Conservation (phyloP, 1,140 invertebrate species). For the Drosophila nigromelanica region DNA sequence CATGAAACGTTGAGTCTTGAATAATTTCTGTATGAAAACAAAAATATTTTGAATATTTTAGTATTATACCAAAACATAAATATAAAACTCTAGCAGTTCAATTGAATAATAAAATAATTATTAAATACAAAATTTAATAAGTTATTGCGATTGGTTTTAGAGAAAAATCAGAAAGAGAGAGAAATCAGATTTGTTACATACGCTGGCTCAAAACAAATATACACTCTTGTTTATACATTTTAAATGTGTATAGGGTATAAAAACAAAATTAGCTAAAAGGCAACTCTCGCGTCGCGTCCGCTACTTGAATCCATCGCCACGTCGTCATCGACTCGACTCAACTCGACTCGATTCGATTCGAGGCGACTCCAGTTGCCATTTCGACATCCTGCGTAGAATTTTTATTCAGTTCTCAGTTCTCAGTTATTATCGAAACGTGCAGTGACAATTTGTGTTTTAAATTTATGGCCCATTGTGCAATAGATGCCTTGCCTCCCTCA, state of each 20-base stretch:
- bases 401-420: conserved; percentile 40
- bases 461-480: conserved; percentile 64
- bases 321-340: conserved; percentile 30
- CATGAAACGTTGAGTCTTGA: no score
- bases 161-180: no score
- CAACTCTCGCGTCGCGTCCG: conserved; percentile 7
- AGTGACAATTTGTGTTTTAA: conserved; percentile 57
- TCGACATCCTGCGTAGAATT: conserved; percentile 51
- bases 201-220: conserved; percentile 1
- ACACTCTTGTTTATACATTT: no score
- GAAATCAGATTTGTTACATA: no score
- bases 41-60: no score
- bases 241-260: not conserved
- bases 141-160: no score
- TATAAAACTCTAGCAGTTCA: no score
- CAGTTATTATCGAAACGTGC: conserved; percentile 66
- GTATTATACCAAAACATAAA: no score
- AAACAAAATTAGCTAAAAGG: conserved; percentile 44
- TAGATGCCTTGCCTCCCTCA: conserved; percentile 31
- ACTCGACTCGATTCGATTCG: conserved; percentile 1
- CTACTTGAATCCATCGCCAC: conserved; percentile 52
- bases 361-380: conserved; percentile 39
- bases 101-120: no score
- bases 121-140: no score
- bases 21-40: no score